phyloP scores from a whole-genome alignment of 2,113 vertebrate genomes.

The Numida meleagris region DNA sequence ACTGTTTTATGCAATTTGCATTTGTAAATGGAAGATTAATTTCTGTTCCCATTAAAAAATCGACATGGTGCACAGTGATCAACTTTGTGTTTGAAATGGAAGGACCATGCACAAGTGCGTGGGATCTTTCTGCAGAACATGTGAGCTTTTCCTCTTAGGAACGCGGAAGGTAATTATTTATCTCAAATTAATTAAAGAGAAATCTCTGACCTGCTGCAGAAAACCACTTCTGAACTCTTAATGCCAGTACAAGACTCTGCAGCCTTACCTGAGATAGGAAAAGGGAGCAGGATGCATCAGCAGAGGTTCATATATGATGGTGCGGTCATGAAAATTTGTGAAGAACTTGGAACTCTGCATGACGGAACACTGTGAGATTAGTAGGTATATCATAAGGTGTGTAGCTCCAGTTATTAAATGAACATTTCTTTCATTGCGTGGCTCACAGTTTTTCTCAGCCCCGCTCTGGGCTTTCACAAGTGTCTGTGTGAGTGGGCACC shows the following conservation, averaged over 20 bases:
- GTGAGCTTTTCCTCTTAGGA: not conserved
- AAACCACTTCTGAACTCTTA: not conserved
- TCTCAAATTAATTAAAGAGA: not conserved
- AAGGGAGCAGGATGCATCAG: not conserved
- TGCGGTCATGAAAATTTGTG: not conserved
- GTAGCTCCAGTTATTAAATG: not conserved
- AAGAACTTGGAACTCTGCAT: not conserved
- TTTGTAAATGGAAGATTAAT: not conserved
- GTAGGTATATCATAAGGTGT: not conserved
- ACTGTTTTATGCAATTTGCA: not conserved
- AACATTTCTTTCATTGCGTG: not conserved
- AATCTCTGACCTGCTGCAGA: not conserved
- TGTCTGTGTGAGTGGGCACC: accelerated
- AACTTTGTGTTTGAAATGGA: not conserved
- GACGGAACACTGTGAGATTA: not conserved
- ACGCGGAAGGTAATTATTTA: not conserved
- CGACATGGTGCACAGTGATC: not conserved
- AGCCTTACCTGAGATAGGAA: not conserved
- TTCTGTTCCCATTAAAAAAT: not conserved
- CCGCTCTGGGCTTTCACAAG: not conserved
- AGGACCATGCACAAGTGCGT: not conserved
- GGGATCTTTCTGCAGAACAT: not conserved
- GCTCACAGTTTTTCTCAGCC: not conserved
- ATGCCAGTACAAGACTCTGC: not conserved
- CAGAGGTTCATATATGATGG: not conserved